Base-by-base conservation (phyloP, 2,888 invertebrate genomes). In the Sinodicranocentrus sp. region DNA sequence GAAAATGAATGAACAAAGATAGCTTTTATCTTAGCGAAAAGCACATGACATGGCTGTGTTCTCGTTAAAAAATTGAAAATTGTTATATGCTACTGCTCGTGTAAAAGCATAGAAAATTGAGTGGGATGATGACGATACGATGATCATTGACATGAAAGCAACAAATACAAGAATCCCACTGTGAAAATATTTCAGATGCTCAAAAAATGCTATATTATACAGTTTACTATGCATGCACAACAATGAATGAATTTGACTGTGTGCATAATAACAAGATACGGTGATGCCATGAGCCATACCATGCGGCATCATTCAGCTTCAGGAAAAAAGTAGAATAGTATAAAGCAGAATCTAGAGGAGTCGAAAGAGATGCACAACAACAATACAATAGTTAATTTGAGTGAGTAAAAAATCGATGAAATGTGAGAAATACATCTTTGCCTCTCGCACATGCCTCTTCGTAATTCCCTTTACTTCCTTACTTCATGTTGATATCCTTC, bases 391-490 rank as follows among this genome's bases (percentile, higher is more conserved):
- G 33, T n/a, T 21, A 57, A 33, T 39, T 39, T 59, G 33, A 44
- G 57, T 39, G 43, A 72, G 43, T n/a, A 65, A 23, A 67, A 52
- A 39, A 44, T 67, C 15, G 43, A 39, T 54, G 67, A 67, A 76
- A 57, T 73, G 44, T 15, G 43, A 65, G 33, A 65, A 75, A 65
- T 65, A 65, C 8, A 67, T 59, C 61, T 61, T 61, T 61, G 26
- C n/a, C 61, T 61, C 61, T 28, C 61, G 26, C 48, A 10, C 48
- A 48, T 39, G n/a, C 48, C 13, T 28, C 75, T 63, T 48, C 15
- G 2, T 48, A 2, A 6, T 48, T 48, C n/a, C 48, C 48, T 82
- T 67, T 80, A 80, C 80, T 82, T 82, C 73, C 80, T 80, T 68
- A 26, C 73, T 61, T 26, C 80, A 48, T n/a, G n/a, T n/a, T n/a